phyloP scores from a whole-genome alignment of 2,888 invertebrate genomes.

The Fissipunctia ypsillon region DNA sequence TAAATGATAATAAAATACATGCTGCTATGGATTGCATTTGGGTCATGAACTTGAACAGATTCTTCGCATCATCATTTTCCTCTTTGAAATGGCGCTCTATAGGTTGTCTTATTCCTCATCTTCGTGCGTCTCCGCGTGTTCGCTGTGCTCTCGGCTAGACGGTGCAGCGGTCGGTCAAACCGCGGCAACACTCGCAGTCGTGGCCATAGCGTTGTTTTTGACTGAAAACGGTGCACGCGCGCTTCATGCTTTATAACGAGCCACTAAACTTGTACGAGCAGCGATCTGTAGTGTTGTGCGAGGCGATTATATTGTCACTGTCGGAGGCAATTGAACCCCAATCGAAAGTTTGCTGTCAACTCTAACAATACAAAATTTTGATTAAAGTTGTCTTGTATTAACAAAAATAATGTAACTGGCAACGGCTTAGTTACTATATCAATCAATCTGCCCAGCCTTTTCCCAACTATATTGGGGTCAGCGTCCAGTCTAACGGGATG shows the following conservation, averaged over 20 bases:
- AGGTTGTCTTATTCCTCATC: constrained; percentile 44
- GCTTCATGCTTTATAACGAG: constrained; percentile 79
- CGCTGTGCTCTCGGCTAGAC: constrained; percentile 74
- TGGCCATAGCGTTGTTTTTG: constrained; percentile 87
- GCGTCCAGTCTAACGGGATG: neutral
- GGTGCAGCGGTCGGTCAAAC: constrained; percentile 79
- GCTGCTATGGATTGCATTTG: too few species aligned
- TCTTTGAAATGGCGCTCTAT: constrained; percentile 32
- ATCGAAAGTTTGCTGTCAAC: constrained; percentile 20
- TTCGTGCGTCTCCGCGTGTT: constrained; percentile 72
- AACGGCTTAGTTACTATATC: neutral
- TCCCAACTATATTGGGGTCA: neutral
- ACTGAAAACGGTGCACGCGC: constrained; percentile 90
- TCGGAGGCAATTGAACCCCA: constrained; percentile 9
- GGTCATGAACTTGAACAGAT: too few species aligned
- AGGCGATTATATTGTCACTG: constrained; percentile 40
- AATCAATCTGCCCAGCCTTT: neutral
- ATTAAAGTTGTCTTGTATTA: neutral
- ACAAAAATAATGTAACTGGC: neutral
- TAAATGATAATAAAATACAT: too few species aligned
- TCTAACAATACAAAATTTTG: constrained; percentile 5
- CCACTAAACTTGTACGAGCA: constrained; percentile 71
- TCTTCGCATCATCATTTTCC: too few species aligned
- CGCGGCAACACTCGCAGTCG: constrained; percentile 86
- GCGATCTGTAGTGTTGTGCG: constrained; percentile 42